Conservation (phyloP, 2,113 vertebrate species). For the Phrynosoma platyrhinos region DNA sequence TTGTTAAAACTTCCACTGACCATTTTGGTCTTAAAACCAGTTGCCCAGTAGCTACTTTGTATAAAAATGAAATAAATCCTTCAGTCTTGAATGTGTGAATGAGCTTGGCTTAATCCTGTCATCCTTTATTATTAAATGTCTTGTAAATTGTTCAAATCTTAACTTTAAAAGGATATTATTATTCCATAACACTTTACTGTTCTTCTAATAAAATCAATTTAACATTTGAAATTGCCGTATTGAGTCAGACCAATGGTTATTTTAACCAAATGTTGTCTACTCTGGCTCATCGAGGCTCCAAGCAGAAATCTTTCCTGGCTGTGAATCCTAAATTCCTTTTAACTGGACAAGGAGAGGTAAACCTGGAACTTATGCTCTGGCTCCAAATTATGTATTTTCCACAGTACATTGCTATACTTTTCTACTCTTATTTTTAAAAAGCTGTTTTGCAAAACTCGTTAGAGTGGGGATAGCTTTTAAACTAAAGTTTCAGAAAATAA, state of each 20-base stretch:
- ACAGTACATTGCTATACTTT: no score
- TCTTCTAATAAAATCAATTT: slow-evolving; percentile 14
- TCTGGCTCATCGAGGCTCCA: background rate
- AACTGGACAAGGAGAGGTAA: background rate
- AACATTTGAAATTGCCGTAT: background rate
- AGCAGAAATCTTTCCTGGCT: background rate
- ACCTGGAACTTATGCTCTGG: background rate
- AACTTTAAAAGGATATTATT: background rate
- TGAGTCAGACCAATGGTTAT: background rate
- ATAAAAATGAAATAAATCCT: background rate
- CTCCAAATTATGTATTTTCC: background rate
- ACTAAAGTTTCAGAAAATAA: no score
- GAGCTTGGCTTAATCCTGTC: background rate
- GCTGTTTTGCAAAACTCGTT: no score
- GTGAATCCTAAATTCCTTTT: background rate
- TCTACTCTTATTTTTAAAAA: no score
- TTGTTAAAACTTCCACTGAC: background rate
- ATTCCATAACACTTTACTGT: background rate
- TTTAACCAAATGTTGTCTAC: background rate
- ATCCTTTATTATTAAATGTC: background rate
- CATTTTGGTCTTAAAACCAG: background rate
- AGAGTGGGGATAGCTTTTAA: no score
- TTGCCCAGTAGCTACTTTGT: background rate
- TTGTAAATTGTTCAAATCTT: background rate
- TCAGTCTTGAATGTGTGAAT: background rate